Evolutionary conservation across 1,140 invertebrate species (phyloP).

Genomic region (Achroia grisella): DNA sequence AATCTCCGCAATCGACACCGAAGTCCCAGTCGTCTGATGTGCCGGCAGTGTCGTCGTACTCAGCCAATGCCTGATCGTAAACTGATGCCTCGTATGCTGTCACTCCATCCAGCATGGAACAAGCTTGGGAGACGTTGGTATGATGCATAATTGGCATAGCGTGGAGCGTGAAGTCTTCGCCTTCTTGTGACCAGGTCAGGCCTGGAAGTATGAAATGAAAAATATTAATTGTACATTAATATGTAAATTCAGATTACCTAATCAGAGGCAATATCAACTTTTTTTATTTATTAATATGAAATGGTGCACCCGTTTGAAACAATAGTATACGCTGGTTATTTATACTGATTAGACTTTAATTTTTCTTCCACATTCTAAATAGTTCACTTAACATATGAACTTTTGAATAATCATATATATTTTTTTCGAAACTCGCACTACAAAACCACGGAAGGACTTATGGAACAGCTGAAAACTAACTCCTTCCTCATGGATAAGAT

Average conservation of each 20-base stretch:
- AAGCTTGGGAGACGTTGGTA: slow-evolving; percentile 74
- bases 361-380: no score
- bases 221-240: not conserved
- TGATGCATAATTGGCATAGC: slow-evolving; percentile 76
- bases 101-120: slow-evolving; percentile 71
- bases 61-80: slow-evolving; percentile 74
- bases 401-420: no score
- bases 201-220: slow-evolving; percentile 41
- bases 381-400: no score
- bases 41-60: slow-evolving; percentile 74
- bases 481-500: no score
- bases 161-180: slow-evolving; percentile 76
- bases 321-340: no score
- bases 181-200: slow-evolving; percentile 77
- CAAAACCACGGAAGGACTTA: no score
- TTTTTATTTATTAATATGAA: no score
- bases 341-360: no score
- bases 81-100: slow-evolving; percentile 75
- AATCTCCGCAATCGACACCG: slow-evolving; percentile 77
- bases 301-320: no score
- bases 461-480: no score
- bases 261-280: no score
- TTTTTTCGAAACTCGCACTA: no score
- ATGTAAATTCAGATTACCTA: slow-evolving; percentile 1
- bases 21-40: slow-evolving; percentile 77